phyloP scores from a whole-genome alignment of 2,888 invertebrate species.

The Drosophila phalerata region DNA sequence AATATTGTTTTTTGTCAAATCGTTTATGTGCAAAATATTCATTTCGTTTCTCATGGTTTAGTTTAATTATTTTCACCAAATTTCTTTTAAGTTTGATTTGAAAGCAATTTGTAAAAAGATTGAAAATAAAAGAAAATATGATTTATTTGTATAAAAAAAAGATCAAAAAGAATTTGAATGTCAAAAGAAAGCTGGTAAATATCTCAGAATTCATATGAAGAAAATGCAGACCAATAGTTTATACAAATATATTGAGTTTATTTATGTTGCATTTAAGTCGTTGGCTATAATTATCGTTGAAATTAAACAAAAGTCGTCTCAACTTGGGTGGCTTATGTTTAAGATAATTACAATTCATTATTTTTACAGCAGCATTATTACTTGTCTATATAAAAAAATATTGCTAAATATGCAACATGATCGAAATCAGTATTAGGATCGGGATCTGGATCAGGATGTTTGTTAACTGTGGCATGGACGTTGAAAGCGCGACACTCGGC shows the following conservation, averaged over 20 bases:
- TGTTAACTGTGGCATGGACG: constrained; percentile 57
- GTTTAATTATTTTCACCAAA: constrained; percentile 7
- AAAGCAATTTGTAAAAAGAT: constrained; percentile 50
- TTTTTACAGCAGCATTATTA: constrained; percentile 50
- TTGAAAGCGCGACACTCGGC: constrained; percentile 39
- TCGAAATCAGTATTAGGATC: constrained; percentile 26
- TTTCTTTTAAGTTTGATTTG: constrained; percentile 35
- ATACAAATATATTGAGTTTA: constrained; percentile 70
- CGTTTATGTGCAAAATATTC: constrained; percentile 21
- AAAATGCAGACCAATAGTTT: constrained; percentile 6
- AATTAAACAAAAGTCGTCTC: constrained; percentile 21
- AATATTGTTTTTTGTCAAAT: constrained; percentile 42
- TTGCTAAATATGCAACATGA: constrained; percentile 57
- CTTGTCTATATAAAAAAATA: constrained; percentile 75
- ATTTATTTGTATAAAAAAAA: constrained; percentile 58
- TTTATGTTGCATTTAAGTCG: constrained; percentile 49
- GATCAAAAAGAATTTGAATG: constrained; percentile 12
- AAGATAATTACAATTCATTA: constrained; percentile 32
- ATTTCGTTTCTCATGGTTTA: constrained; percentile 30
- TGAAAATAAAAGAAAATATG: constrained; percentile 37
- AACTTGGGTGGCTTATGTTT: constrained; percentile 18
- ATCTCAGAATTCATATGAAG: background rate
- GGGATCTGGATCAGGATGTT: constrained; percentile 20
- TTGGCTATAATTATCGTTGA: constrained; percentile 29
- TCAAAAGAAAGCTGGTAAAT: background rate